phyloP scores from a whole-genome alignment of 2,888 invertebrate genomes.

The Cinara cedri region DNA sequence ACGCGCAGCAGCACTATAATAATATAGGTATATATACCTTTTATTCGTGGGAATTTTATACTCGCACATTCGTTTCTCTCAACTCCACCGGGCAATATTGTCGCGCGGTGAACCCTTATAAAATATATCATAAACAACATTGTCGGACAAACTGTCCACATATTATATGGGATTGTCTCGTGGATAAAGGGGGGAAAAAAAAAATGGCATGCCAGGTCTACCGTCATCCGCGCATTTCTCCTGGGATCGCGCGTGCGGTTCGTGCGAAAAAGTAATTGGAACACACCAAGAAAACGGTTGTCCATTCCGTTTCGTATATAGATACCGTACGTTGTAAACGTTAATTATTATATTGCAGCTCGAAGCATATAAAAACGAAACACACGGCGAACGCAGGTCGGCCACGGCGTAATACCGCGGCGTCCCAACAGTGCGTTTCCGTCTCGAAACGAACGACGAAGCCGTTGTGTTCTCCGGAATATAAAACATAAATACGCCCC shows the following conservation, averaged over 20 bases:
- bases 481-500: no score
- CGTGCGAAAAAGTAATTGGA: conserved; percentile 54
- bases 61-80: conserved; percentile 36
- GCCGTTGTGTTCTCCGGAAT: no score
- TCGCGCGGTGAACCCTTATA: conserved; percentile 48
- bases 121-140: conserved; percentile 55
- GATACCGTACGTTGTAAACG: not conserved
- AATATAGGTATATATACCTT: no score
- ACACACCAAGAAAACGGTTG: conserved; percentile 36
- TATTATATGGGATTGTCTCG: conserved; percentile 20
- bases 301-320: conserved; percentile 39
- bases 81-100: conserved; percentile 55
- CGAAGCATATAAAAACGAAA: conserved; percentile 7
- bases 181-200: conserved; percentile 22
- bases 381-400: not conserved
- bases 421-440: no score
- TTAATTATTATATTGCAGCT: conserved; percentile 23
- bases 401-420: not conserved
- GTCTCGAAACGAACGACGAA: no score
- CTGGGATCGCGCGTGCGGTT: conserved; percentile 18
- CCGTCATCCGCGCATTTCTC: conserved; percentile 29
- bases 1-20: not conserved
- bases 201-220: conserved; percentile 13
- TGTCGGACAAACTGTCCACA: conserved; percentile 49
- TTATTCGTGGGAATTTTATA: conserved; percentile 28